Conservation (phyloP, 2,113 vertebrate genomes). For the Thalassarche chlororhynchos region DNA sequence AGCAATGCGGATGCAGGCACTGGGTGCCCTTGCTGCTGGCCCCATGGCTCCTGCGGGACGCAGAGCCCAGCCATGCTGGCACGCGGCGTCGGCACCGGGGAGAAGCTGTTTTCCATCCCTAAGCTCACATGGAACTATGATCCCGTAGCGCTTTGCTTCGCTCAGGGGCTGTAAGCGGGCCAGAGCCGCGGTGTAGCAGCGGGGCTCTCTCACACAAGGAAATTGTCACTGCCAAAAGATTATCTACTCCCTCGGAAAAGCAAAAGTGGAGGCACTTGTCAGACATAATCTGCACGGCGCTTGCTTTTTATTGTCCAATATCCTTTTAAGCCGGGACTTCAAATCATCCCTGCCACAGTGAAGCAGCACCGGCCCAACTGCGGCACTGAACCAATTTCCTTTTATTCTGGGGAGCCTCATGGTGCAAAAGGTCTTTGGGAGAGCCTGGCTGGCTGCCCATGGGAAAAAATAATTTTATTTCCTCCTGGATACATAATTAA, state of each 20-base stretch:
- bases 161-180: not conserved
- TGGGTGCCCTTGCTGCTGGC: not conserved
- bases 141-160: not conserved
- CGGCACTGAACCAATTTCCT: not conserved
- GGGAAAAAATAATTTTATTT: not conserved
- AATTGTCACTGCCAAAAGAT: not conserved
- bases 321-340: constrained; percentile 52
- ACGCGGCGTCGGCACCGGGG: fast-evolving
- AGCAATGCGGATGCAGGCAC: not conserved
- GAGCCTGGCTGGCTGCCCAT: constrained; percentile 15
- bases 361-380: not conserved
- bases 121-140: not conserved
- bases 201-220: not conserved
- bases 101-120: not conserved
- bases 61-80: not conserved
- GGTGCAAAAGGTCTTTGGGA: not conserved
- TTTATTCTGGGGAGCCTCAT: not conserved
- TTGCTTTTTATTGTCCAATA: constrained; percentile 63
- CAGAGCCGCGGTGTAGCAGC: not conserved
- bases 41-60: not conserved
- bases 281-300: constrained; percentile 4
- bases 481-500: constrained; percentile 26
- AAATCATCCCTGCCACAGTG: constrained; percentile 43
- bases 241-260: not conserved
- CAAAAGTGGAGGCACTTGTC: constrained; percentile 15